A percentile compares a stretch with the other conserved stretches of the same genome.
Conservation (phyloP, 2,797 vertebrate species). For the Rhinatrema bivittatum region DNA sequence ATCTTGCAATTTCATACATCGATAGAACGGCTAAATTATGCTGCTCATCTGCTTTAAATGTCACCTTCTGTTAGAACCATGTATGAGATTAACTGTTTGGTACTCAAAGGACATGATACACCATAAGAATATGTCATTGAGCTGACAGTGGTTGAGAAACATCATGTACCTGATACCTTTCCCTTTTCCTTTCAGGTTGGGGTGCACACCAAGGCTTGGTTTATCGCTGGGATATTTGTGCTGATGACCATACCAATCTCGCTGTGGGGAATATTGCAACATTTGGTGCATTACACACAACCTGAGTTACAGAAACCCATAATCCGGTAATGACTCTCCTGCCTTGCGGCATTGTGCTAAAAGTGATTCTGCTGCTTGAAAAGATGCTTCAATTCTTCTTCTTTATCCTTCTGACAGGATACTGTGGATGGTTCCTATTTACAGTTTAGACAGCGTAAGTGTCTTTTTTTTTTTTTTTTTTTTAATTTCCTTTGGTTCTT, state of each 20-base stretch:
- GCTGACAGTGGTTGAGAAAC: too few relatives aligned
- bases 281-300: constrained; percentile 94
- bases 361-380: constrained; percentile 3
- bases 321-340: constrained; percentile 79
- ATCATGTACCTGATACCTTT: too few relatives aligned
- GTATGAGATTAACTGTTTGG: too few relatives aligned
- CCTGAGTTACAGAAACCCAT: constrained; percentile 96
- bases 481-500: too few relatives aligned
- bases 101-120: too few relatives aligned
- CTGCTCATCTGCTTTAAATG: too few relatives aligned
- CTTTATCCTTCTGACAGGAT: constrained; percentile 66
- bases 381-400: constrained; percentile 20
- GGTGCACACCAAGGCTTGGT: constrained; percentile 93
- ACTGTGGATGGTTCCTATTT: constrained; percentile 98
- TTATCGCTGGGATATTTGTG: constrained; percentile 94
- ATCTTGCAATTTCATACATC: too few relatives aligned
- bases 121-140: too few relatives aligned
- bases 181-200: constrained; percentile 64
- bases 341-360: not conserved
- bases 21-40: too few relatives aligned
- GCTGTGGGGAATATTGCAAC: constrained; percentile 93
- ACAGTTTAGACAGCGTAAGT: constrained; percentile 97
- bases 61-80: too few relatives aligned
- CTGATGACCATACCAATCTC: constrained; percentile 95
- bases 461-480: constrained; percentile 31